Conservation (phyloP, 2,888 invertebrate species). For the Leptogaster cylindrica region DNA sequence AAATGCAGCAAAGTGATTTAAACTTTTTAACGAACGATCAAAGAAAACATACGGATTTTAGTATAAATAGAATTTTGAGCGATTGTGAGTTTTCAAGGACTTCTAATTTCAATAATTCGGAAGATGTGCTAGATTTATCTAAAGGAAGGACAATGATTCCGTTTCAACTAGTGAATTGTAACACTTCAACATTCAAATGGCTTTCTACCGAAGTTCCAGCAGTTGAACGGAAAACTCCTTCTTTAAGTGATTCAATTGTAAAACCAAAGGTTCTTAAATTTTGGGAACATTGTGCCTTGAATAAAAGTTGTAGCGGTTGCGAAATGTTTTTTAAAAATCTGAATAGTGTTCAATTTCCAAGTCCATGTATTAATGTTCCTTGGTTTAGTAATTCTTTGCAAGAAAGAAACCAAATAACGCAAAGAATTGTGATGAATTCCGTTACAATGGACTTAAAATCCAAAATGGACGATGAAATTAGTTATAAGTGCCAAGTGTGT, state of each 20-base stretch:
- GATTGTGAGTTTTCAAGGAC: constrained; percentile 8
- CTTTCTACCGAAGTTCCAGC: too few relatives aligned
- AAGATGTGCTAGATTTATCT: constrained; percentile 57
- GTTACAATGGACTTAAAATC: constrained; percentile 45
- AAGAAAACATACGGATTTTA: constrained; percentile 58
- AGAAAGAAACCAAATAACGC: constrained; percentile 47
- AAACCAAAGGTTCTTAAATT: constrained; percentile 45
- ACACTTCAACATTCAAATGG: too few relatives aligned
- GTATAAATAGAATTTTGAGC: constrained; percentile 57
- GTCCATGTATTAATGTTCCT: constrained; percentile 43
- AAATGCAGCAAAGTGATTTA: constrained; percentile 50
- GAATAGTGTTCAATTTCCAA: constrained; percentile 43
- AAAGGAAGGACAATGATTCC: constrained; percentile 49
- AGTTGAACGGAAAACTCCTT: too few relatives aligned
- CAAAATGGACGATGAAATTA: constrained; percentile 55
- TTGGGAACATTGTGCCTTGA: constrained; percentile 30
- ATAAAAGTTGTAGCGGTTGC: constrained; percentile 48
- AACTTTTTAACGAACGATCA: not conserved
- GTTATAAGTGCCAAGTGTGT: constrained; percentile 60
- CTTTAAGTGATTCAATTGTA: constrained; percentile 36
- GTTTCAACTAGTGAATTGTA: not conserved
- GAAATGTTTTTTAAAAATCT: constrained; percentile 50
- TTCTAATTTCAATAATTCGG: constrained; percentile 40
- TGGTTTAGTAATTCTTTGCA: constrained; percentile 45
- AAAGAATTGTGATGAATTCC: constrained; percentile 49